Base-by-base conservation (phyloP, 2,888 invertebrate genomes). In the Pandemis corylana region DNA sequence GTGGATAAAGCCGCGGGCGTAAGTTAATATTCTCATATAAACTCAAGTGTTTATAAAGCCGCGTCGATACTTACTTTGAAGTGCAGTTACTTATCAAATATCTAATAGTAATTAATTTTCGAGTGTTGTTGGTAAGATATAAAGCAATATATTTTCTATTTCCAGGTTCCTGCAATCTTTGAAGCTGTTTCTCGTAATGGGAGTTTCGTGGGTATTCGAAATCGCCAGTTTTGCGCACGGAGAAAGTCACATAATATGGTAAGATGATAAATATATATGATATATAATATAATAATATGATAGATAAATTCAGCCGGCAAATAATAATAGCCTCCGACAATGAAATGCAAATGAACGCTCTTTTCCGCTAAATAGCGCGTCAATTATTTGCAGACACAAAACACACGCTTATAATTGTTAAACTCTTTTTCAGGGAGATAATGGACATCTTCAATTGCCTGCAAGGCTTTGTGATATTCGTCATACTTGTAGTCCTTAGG, bases 131-230 rank as follows among this genome's bases (percentile, higher is more conserved):
- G 20, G 9, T 28, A 13, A 49, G 15, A 44, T 6, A 10, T n/a
- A 15, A n/a, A 51, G 12, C 36, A 41, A 7, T n/a, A 67, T 67
- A 36, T 51, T n/a, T 49, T 36, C n/a, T 2, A 68, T 87, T 36
- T 90, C 67, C 87, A 96, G 96, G 80, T 96, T 96, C 80, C 88
- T 95, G 46, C 87, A 96, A 41, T 96, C 96, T 71, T 83, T 96
- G 5, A 96, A 96, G 85, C 88, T 97, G 74, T 96, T 96, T 79
- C 87, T 96, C 5, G 95, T 96, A 0, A 97, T 96, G 96, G 97
- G 97, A 4, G 91, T 96, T 65, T 95, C 96, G 0, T 97, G 97
- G 97, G 94, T 96, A 77, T 97, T 97, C 80, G 97, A 97, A 88
- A 94, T 96, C 13, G 88, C 91, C 41, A 95, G 95, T 79, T 95